A percentile compares a stretch with the other conserved stretches of the same genome.
These are phyloP conservation scores for Poeciliopsis paucimaculata DNA, from an alignment of 2,797 vertebrate genomes.

Conservation along the genomic window DNA sequence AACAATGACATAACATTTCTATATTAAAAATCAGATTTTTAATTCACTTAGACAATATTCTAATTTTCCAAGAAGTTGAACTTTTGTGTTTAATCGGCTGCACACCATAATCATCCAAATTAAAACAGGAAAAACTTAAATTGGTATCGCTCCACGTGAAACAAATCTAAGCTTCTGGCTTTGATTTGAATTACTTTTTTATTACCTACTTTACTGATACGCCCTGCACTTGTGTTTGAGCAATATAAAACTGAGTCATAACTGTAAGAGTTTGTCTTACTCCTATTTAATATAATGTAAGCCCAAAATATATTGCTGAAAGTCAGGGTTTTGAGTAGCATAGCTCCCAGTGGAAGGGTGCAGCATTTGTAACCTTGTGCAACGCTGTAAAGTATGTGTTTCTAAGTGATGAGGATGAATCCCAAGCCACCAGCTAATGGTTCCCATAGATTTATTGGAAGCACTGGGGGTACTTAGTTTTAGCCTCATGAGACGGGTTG, in stretches of 20 bases:
- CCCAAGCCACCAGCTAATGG: conserved; percentile 63
- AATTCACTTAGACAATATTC: not conserved
- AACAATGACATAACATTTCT: not conserved
- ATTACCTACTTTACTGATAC: not conserved
- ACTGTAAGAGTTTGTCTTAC: not conserved
- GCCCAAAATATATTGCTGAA: conserved; percentile 43
- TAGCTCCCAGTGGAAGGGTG: conserved; percentile 20
- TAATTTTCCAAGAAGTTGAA: not conserved
- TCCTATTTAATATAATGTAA: conserved; percentile 16
- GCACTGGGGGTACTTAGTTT: conserved; percentile 56
- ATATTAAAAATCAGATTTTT: not conserved
- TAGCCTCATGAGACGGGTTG: conserved; percentile 54
- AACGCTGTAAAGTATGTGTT: conserved; percentile 13
- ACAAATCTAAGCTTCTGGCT: not conserved
- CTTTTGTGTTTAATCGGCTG: not conserved
- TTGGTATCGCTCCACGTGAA: not conserved
- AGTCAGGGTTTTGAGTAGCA: conserved; percentile 45
- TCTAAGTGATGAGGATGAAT: conserved; percentile 61
- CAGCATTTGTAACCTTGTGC: conserved; percentile 44
- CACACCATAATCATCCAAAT: not conserved
- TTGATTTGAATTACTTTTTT: not conserved
- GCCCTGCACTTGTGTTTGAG: not conserved
- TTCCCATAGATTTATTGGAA: conserved; percentile 67
- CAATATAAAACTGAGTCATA: not conserved
- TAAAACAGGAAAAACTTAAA: not conserved